Percentiles rank a stretch among this genome's conserved stretches.
These are phyloP conservation scores for Rhyzopertha dominica DNA, from an alignment of 1,140 invertebrate genomes.

Conservation along the genomic window DNA sequence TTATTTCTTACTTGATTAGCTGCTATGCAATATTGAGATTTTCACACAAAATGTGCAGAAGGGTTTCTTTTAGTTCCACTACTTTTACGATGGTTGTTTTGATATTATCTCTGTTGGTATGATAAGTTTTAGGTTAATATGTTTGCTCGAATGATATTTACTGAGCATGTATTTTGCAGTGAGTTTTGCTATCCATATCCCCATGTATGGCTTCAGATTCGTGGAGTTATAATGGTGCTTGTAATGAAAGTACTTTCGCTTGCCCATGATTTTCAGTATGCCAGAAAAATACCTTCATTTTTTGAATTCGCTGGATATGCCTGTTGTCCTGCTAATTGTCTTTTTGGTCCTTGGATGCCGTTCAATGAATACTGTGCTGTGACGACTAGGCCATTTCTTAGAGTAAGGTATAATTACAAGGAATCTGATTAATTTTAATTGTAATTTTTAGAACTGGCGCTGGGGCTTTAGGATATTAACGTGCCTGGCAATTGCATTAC, in stretches of 20 bases:
- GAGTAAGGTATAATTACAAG: constrained; percentile 35
- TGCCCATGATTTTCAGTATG: constrained; percentile 66
- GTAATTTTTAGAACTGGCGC: constrained; percentile 38
- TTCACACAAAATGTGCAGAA: too few relatives aligned
- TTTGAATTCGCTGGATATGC: constrained; percentile 75
- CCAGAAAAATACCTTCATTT: constrained; percentile 54
- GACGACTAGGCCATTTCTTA: constrained; percentile 33
- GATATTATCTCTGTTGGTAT: too few relatives aligned
- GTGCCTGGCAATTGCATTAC: constrained; percentile 55
- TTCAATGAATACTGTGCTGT: constrained; percentile 65
- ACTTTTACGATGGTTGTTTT: too few relatives aligned
- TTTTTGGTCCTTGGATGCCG: constrained; percentile 89
- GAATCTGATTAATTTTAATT: constrained; percentile 11
- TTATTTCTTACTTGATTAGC: too few relatives aligned
- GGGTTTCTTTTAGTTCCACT: too few relatives aligned
- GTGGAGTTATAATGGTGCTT: constrained; percentile 87
- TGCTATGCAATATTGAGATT: too few relatives aligned
- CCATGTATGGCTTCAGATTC: constrained; percentile 71
- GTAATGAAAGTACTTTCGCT: constrained; percentile 90
- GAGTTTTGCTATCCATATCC: constrained; percentile 35
- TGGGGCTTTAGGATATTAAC: constrained; percentile 59
- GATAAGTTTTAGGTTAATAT: too few relatives aligned
- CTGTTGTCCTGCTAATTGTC: constrained; percentile 73
- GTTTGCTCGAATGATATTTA: too few relatives aligned
- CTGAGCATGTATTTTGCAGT: constrained; percentile 37